phyloP scores from a whole-genome alignment of 2,888 invertebrate species.

The Dromius quadrimaculatus region DNA sequence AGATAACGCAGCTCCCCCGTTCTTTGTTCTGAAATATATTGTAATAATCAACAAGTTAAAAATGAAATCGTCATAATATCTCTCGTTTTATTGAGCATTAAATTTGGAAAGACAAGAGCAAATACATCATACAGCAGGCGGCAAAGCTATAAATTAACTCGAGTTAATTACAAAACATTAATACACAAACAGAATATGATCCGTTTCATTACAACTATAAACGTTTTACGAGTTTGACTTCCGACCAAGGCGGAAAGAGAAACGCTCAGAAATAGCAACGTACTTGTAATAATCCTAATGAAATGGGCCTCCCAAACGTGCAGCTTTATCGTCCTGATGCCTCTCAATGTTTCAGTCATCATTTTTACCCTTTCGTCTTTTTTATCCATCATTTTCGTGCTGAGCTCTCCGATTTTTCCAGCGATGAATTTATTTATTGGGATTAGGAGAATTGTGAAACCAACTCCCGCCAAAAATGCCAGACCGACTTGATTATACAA shows the following conservation, averaged over 20 bases:
- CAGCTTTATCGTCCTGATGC: conserved; percentile 91
- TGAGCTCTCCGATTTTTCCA: conserved; percentile 86
- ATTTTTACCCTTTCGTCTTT: conserved; percentile 92
- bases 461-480: conserved; percentile 91
- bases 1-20: conserved; percentile 81
- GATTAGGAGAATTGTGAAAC: conserved; percentile 87
- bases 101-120: not conserved
- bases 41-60: not conserved
- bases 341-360: conserved; percentile 87
- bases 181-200: no score
- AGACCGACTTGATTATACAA: conserved; percentile 90
- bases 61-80: not conserved
- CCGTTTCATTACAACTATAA: conserved; percentile 7
- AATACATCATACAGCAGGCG: not conserved
- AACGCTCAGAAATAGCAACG: conserved; percentile 61
- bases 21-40: conserved; percentile 71
- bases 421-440: conserved; percentile 94
- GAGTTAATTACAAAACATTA: not conserved
- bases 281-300: conserved; percentile 76
- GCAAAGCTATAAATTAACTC: not conserved
- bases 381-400: conserved; percentile 87
- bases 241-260: not conserved
- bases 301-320: conserved; percentile 96
- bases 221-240: conserved; percentile 1
- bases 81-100: not conserved